phyloP scores from a whole-genome alignment of 2,797 vertebrate genomes.

The Xiphorhynchus erythropygius region DNA sequence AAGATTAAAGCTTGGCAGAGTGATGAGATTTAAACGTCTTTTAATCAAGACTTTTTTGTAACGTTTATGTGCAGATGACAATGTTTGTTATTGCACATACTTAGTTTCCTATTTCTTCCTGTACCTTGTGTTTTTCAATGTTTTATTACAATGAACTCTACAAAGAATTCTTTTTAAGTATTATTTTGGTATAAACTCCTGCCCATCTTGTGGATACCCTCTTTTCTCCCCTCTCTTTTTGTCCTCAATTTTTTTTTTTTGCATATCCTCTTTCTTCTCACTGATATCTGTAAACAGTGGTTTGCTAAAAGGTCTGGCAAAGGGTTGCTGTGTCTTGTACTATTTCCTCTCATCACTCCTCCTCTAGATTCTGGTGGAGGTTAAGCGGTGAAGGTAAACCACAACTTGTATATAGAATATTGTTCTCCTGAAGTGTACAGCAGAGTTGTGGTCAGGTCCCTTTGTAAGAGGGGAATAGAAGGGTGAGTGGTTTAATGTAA shows the following conservation, averaged over 20 bases:
- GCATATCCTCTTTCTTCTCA: background rate
- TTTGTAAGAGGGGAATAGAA: background rate
- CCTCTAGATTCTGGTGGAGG: background rate
- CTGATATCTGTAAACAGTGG: background rate
- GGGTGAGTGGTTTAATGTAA: background rate
- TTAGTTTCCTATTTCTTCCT: background rate
- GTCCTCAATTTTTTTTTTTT: background rate
- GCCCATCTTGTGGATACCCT: background rate
- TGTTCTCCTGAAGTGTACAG: background rate
- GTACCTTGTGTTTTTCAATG: background rate
- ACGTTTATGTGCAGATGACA: background rate
- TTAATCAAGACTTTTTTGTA: background rate
- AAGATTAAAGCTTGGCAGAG: background rate
- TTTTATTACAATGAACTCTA: background rate
- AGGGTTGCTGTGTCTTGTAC: background rate
- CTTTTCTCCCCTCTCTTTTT: rapidly evolving
- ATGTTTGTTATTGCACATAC: background rate
- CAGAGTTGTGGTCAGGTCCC: background rate
- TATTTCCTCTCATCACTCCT: background rate
- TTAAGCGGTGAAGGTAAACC: background rate
- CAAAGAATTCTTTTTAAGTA: background rate
- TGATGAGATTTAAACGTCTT: rapidly evolving
- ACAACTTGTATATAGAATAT: background rate
- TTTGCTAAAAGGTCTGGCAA: background rate
- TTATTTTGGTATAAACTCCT: background rate